Evolutionary conservation across 2,113 vertebrate species (phyloP).

Genomic region (Ptyas mucosa): DNA sequence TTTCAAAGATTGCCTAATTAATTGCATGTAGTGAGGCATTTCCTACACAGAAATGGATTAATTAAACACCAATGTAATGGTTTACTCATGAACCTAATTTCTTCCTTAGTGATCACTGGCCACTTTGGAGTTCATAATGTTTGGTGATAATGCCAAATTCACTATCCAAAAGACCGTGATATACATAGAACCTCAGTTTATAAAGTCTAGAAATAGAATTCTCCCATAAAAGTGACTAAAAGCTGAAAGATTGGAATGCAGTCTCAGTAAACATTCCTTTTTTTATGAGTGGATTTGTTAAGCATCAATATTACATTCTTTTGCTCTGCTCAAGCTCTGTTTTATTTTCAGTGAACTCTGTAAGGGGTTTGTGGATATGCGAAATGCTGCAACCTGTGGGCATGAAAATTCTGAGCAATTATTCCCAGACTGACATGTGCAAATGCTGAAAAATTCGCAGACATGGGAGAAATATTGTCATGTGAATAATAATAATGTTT

Average conservation of each 20-base stretch:
- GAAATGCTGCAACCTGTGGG: not conserved
- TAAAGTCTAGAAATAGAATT: not conserved
- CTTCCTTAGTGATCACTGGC: not conserved
- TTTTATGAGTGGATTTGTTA: not conserved
- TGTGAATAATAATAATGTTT: not conserved
- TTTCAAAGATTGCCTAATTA: not conserved
- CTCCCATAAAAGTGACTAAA: not conserved
- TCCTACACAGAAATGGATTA: not conserved
- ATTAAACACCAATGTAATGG: not conserved
- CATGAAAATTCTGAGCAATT: not conserved
- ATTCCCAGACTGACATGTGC: not conserved
- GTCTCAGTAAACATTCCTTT: not conserved
- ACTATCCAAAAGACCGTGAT: not conserved
- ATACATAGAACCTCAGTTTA: not conserved
- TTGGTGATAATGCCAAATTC: not conserved
- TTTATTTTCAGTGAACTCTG: not conserved
- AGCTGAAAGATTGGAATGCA: not conserved
- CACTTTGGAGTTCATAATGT: slow-evolving; percentile 3
- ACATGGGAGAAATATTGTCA: not conserved
- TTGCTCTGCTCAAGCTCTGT: not conserved
- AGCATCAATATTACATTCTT: not conserved
- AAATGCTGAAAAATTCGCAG: not conserved
- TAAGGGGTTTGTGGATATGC: not conserved
- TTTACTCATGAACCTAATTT: not conserved
- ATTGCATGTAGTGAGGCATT: not conserved